Evolutionary conservation across 2,113 vertebrate species (phyloP), one percentile per base, ranked within the genome.

Genomic region (Xenopus borealis): DNA sequence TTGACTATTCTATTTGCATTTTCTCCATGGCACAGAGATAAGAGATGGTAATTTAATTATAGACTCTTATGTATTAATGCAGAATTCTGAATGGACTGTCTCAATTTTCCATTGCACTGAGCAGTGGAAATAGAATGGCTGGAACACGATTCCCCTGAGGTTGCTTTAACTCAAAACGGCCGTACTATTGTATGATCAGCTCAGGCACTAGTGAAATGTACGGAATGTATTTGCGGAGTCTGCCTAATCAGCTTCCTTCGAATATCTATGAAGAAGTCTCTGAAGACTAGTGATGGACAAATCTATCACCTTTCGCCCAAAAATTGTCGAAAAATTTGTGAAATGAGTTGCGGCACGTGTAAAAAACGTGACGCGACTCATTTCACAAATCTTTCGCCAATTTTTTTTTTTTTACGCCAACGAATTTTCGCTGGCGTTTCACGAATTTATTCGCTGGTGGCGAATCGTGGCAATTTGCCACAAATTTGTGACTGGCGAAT

Each of bases 21-120:
- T 50, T 50, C 53, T 55, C 53, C 16, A 7, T 55, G 53, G 47
- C 17, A 18, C 13, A 55, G 53, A 55, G 53, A 61, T 61, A 23
- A 27, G 58, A 61, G 58, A 61, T 2, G 1, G 17, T 55, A 55
- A 55, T 55, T 55, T 55, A 55, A 55, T 55, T 55, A 55, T 1
- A 55, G 17, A 16, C 16, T 55, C 53, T 17, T 18, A 16, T n/a
- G 17, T 55, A 55, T n/a, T 55, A 55, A 55, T 55, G 17, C 17
- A 55, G 17, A 55, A 55, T n/a, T n/a, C 17, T n/a, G 14, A 55
- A n/a, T n/a, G 7, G 14, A n/a, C 14, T 55, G 53, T n/a, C 53
- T 55, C 53, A 55, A 55, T 27, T 62, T 62, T 62, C 59, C 59
- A 64, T 40, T 64, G 62, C 16, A 40, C 30, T 64, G 62, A 64